Evolutionary conservation across 2,113 vertebrate genomes (phyloP).

Genomic region (Phoxinus phoxinus): DNA sequence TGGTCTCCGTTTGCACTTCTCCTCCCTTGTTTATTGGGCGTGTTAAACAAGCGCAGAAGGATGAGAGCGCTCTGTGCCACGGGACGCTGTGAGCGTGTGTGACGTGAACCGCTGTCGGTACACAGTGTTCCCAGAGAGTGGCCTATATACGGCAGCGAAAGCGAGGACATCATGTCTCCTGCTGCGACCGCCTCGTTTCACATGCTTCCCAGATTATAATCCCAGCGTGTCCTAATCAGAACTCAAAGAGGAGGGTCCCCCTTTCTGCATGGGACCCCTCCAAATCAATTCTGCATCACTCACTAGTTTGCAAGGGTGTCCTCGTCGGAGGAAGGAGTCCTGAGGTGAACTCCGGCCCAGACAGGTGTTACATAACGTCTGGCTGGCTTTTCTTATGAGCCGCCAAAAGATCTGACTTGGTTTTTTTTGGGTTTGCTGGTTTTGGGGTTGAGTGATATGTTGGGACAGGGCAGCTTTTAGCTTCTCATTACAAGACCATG

Average conservation of each 20-base stretch:
- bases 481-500: not conserved
- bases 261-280: not conserved
- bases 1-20: not conserved
- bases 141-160: slow-evolving; percentile 36
- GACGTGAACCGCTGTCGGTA: slow-evolving; percentile 46
- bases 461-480: slow-evolving; percentile 27
- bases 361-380: slow-evolving; percentile 39
- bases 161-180: slow-evolving; percentile 45
- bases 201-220: slow-evolving; percentile 39
- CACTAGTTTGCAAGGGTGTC: not conserved
- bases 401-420: not conserved
- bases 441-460: slow-evolving; percentile 15
- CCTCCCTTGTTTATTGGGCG: not conserved
- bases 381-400: slow-evolving; percentile 2
- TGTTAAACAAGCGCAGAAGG: slow-evolving; percentile 16
- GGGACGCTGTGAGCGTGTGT: slow-evolving; percentile 30
- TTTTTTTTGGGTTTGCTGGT: slow-evolving; percentile 3
- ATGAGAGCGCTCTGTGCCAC: slow-evolving; percentile 7
- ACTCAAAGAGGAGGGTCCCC: not conserved
- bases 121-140: slow-evolving; percentile 51
- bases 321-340: not conserved
- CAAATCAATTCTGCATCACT: not conserved
- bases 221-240: not conserved
- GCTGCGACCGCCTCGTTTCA: not conserved
- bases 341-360: not conserved